phyloP scores from a whole-genome alignment of 2,888 invertebrate species.

The Palloptera scutellata region DNA sequence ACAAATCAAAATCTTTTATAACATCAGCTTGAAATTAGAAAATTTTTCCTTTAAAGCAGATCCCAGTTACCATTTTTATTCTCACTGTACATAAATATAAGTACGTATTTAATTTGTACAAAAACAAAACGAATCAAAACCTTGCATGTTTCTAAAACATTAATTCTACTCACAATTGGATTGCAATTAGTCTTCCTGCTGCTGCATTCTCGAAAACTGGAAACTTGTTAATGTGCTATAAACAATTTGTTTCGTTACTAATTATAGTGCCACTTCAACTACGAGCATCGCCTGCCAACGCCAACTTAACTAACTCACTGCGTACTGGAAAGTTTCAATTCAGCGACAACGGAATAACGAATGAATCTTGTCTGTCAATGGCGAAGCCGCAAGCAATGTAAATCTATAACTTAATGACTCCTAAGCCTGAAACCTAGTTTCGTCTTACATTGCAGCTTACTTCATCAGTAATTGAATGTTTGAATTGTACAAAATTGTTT shows the following conservation, averaged over 20 bases:
- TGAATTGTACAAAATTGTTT: no score
- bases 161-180: constrained; percentile 21
- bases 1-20: no score
- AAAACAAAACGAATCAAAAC: not conserved
- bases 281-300: constrained; percentile 7
- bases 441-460: constrained; percentile 11
- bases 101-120: no score
- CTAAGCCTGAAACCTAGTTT: constrained; percentile 18
- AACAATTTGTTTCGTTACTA: constrained; percentile 44
- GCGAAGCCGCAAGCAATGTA: no score
- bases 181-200: not conserved
- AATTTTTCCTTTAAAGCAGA: no score
- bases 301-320: not conserved
- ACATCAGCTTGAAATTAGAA: no score
- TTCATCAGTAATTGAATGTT: no score
- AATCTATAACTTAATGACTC: not conserved
- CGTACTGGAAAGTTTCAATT: no score
- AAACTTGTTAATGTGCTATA: constrained; percentile 43
- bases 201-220: constrained; percentile 6
- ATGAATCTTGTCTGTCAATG: no score
- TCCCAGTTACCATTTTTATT: no score
- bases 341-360: no score
- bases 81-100: no score
- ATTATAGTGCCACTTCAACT: constrained; percentile 42
- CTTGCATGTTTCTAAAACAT: constrained; percentile 39